Percentiles rank a stretch among this genome's conserved stretches.
phyloP scores from a whole-genome alignment of 2,797 vertebrate genomes.

The Lithobates pipiens region DNA sequence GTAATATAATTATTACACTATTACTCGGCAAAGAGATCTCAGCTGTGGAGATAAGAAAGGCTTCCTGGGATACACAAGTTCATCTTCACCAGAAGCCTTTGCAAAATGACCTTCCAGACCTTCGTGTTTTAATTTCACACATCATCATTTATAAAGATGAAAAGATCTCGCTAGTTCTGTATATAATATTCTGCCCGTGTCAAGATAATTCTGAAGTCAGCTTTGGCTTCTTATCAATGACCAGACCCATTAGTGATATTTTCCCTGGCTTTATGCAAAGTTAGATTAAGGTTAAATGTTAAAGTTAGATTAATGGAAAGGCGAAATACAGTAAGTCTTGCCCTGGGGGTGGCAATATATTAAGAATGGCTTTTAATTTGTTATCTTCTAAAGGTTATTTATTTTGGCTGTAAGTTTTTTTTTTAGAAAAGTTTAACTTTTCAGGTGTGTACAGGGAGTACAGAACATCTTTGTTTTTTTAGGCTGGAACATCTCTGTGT shows the following conservation, averaged over 20 bases:
- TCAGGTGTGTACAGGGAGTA: too few species aligned
- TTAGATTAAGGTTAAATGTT: too few species aligned
- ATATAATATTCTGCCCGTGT: neutral
- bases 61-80: neutral
- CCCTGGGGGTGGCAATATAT: neutral
- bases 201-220: constrained; percentile 3
- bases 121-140: neutral
- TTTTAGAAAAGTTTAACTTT: too few species aligned
- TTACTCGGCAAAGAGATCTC: neutral
- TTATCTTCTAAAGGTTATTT: neutral
- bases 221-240: neutral
- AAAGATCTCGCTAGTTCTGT: neutral
- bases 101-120: neutral
- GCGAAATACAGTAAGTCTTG: neutral
- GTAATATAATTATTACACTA: neutral
- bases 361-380: neutral
- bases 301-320: neutral
- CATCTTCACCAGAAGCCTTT: neutral
- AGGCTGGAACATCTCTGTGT: too few species aligned
- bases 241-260: neutral
- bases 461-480: too few species aligned
- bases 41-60: neutral
- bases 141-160: neutral
- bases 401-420: neutral
- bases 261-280: neutral